These are phyloP conservation scores for Apamea crenata DNA, from an alignment of 2,888 invertebrate genomes.

Conservation along the genomic window DNA sequence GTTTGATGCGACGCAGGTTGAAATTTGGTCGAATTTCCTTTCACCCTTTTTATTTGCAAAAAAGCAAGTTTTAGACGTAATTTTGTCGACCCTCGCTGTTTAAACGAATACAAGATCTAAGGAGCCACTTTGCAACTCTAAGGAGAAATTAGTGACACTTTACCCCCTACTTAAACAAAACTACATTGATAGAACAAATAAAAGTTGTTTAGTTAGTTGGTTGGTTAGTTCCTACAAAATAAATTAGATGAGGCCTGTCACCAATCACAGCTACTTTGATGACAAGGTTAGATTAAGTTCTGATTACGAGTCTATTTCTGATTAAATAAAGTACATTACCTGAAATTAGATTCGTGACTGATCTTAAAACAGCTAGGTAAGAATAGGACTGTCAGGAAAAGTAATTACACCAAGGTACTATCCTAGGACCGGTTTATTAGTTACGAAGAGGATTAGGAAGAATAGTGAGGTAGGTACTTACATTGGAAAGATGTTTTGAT, in stretches of 20 bases:
- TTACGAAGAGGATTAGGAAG: constrained; percentile 2
- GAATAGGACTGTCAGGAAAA: constrained; percentile 1
- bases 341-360: constrained; percentile 46
- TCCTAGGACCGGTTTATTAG: constrained; percentile 20
- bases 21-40: background rate
- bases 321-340: constrained; percentile 31
- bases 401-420: constrained; percentile 29
- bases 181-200: background rate
- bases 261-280: background rate
- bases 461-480: constrained; percentile 22
- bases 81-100: background rate
- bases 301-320: constrained; percentile 37
- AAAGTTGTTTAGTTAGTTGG: too few species aligned
- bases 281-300: constrained; percentile 22
- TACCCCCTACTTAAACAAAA: background rate
- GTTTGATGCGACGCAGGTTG: background rate
- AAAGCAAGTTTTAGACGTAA: background rate
- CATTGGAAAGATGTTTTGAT: constrained; percentile 1
- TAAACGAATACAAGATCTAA: background rate
- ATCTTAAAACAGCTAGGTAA: background rate
- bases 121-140: background rate
- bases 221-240: too few species aligned
- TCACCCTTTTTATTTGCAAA: background rate
- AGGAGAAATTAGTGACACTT: background rate
- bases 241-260: constrained; percentile 12